Base-by-base conservation (phyloP, 2,797 vertebrate species). In the Dromococcyx pavoninus region DNA sequence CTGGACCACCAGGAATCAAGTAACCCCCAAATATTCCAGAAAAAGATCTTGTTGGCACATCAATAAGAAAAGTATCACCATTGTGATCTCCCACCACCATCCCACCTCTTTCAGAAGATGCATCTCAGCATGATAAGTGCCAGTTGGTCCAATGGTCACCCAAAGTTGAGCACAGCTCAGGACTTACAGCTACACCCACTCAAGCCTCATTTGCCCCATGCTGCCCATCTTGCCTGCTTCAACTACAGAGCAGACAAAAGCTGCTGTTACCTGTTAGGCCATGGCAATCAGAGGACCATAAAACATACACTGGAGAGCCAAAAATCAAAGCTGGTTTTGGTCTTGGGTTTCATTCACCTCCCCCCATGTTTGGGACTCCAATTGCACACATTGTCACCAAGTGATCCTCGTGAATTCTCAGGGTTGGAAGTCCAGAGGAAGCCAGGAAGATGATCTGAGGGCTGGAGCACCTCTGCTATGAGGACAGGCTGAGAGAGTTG, bases 11-110 rank as follows among this genome's bases (percentile, higher is more conserved):
- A 60, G 37, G 33, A 54, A 35, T 22, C 30, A 30, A 50, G 8
- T 0, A 19, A 41, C 3, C 2, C 8, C 7, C 17, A 56, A 25
- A 65, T 2, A 17, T 37, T 50, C n/a, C 48, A n/a, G 25, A 24
- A 33, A 60, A 74, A 53, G 0, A 30, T 17, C 19, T 27, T 19
- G 7, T 24, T 53, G 44, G 17, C 23, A 5, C 3, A 18, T 0
- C 39, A 61, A 4, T 23, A 7, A 33, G 33, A 16, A 17, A 32
- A 70, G 7, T 1, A 1, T 7, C 16, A 53, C 27, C 64, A 48
- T 12, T 6, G 19, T 2, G 22, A 43, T 19, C 11, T 43, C 27
- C 30, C n/a, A 19, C 13, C 24, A 13, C 46, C 8, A 0, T 0
- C 11, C 17, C 44, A 30, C 1, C 61, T 78, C 43, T 70, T 80